Conservation (phyloP, 2,888 invertebrate genomes). For the Oeneis ivallda region DNA sequence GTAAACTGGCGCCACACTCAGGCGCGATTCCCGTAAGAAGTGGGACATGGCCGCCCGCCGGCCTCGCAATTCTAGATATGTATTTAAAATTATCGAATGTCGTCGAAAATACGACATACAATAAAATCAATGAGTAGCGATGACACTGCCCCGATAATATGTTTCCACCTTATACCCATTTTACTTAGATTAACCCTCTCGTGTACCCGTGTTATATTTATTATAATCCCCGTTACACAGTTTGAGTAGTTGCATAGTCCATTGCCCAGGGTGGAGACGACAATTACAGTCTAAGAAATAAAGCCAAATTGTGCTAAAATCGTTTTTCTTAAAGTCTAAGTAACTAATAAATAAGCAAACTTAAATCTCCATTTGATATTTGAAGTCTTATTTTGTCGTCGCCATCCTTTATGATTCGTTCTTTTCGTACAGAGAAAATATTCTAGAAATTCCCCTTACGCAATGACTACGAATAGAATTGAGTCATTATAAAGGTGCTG, state of each 20-base stretch:
- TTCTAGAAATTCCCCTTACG: background rate
- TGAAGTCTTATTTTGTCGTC: background rate
- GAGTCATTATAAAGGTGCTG: constrained; percentile 19
- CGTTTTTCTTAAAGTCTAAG: background rate
- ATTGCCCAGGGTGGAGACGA: background rate
- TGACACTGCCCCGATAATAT: too few species aligned
- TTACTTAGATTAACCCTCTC: too few species aligned
- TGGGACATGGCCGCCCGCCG: too few species aligned
- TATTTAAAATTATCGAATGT: too few species aligned
- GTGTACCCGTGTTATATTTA: constrained; percentile 14
- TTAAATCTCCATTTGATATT: background rate
- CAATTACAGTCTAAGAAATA: background rate
- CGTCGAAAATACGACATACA: too few species aligned
- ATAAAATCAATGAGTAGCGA: too few species aligned
- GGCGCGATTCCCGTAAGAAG: too few species aligned
- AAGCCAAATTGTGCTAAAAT: background rate
- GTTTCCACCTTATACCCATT: too few species aligned
- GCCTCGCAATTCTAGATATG: too few species aligned
- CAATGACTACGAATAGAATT: background rate
- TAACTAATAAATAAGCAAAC: too few species aligned
- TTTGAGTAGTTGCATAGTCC: background rate
- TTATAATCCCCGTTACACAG: constrained; percentile 19
- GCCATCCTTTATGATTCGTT: background rate
- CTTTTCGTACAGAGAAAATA: background rate
- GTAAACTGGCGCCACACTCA: too few species aligned